Base-by-base conservation (phyloP, 1,140 invertebrate genomes). In the Harpegnathos saltator region DNA sequence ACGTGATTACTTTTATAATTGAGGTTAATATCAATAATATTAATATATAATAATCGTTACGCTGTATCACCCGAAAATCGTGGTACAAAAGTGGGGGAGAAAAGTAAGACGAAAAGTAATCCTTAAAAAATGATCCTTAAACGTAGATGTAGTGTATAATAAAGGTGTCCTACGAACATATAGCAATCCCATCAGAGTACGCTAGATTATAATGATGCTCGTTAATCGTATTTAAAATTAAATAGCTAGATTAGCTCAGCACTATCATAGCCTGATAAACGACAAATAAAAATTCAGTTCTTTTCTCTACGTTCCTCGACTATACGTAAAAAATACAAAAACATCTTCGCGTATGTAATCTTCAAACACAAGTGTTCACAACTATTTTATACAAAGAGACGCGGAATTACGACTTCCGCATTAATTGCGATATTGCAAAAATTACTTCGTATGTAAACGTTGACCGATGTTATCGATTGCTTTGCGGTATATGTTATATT, bases 81-180 rank as follows among this genome's bases (percentile, higher is more conserved):
- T 17, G 33, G 15, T 77, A 75, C 38, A 77, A 77, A 77, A 65
- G 24, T 77, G 69, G 9, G 44, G 22, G 29, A 61, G 66, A 77
- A 66, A 63, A 58, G 22, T 77, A 66, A 77, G 9, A 54, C 17
- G 3, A 50, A n/a, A n/a, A n/a, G 50, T 77, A 77, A 65, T 44
- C n/a, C 26, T 66, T 77, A 66, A 3, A 66, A 77, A 66, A 66
- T 66, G 66, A 77, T 54, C 4, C 26, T 77, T 77, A 66, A 77
- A 77, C 63, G 9, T 66, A 65, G 9, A 77, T n/a, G 11, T 15
- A 19, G 59, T 33, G 1, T 65, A 54, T 5, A 62, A 77, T 44
- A 44, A 44, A 44, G 4, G 38, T 44, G 38, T 44, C 9, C 38
- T 44, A 44, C 26, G 22, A 63, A 56, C 1, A 17, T 56, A 66